phyloP scores from a whole-genome alignment of 2,888 invertebrate species.

The Eristalis pertinax region DNA sequence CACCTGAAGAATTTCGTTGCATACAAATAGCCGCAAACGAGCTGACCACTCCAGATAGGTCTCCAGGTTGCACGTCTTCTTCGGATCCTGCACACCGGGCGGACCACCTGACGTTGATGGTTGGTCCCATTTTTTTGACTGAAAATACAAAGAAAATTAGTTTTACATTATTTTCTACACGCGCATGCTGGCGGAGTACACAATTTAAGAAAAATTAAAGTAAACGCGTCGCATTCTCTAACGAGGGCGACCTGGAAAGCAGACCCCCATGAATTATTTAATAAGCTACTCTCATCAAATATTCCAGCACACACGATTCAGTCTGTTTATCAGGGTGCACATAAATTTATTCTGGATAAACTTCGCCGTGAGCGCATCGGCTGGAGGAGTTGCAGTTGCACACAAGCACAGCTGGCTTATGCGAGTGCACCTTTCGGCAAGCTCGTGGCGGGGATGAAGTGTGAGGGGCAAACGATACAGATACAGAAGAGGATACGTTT shows the following conservation, averaged over 20 bases:
- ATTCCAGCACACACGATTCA: neutral
- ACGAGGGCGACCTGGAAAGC: neutral
- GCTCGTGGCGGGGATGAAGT: conserved; percentile 5
- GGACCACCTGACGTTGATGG: conserved; percentile 78
- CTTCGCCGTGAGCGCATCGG: conserved; percentile 1
- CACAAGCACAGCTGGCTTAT: conserved; percentile 9
- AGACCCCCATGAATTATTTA: conserved; percentile 11
- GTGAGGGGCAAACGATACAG: too few species aligned
- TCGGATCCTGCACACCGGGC: conserved; percentile 79
- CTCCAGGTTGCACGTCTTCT: conserved; percentile 81
- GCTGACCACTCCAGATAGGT: conserved; percentile 81
- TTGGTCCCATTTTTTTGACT: conserved; percentile 79
- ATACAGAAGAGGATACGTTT: neutral
- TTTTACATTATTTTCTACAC: neutral
- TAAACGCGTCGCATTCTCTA: neutral
- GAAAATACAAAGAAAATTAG: conserved; percentile 9
- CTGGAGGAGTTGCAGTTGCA: conserved; percentile 15
- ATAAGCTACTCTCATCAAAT: conserved; percentile 21
- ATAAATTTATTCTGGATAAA: conserved; percentile 26
- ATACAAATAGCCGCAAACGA: conserved; percentile 80
- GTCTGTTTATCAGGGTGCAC: neutral
- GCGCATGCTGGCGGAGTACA: too few species aligned
- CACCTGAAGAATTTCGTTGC: conserved; percentile 81
- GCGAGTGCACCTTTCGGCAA: conserved; percentile 11
- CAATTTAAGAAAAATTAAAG: too few species aligned